Evolutionary conservation across 2,797 vertebrate species (phyloP).

Genomic region (Megaceryle alcyon): DNA sequence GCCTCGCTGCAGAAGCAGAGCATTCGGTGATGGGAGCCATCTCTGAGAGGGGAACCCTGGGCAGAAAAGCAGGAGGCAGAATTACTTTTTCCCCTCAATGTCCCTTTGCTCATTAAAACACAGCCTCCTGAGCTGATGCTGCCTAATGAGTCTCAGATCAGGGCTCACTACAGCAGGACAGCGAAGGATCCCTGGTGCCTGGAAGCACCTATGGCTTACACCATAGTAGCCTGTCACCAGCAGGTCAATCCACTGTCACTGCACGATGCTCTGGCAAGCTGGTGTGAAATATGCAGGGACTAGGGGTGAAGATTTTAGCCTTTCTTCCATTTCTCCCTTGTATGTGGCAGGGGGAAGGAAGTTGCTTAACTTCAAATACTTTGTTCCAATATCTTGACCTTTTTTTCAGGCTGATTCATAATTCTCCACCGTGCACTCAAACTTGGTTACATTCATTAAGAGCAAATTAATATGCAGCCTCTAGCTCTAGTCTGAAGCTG

Average conservation of each 20-base stretch:
- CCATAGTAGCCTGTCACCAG: background rate
- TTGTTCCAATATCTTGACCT: background rate
- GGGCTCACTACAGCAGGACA: background rate
- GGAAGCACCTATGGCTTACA: background rate
- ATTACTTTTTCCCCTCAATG: background rate
- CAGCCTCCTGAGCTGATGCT: background rate
- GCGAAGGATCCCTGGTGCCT: accelerated
- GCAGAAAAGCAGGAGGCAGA: background rate
- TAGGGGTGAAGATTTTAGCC: background rate
- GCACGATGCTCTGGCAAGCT: accelerated
- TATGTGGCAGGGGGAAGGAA: background rate
- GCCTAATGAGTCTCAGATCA: background rate
- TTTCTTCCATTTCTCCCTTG: background rate
- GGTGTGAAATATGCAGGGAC: background rate
- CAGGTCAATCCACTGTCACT: accelerated
- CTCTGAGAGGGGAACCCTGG: background rate
- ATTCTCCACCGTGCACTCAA: background rate
- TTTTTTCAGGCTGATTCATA: background rate
- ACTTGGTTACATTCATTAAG: background rate
- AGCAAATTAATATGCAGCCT: background rate
- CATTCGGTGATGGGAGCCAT: accelerated
- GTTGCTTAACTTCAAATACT: background rate
- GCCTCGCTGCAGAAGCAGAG: accelerated
- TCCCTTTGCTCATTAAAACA: background rate
- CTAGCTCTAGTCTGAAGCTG: background rate